Base-by-base conservation (phyloP, 2,888 invertebrate genomes). In the Dasysyrphus tricinctus region DNA sequence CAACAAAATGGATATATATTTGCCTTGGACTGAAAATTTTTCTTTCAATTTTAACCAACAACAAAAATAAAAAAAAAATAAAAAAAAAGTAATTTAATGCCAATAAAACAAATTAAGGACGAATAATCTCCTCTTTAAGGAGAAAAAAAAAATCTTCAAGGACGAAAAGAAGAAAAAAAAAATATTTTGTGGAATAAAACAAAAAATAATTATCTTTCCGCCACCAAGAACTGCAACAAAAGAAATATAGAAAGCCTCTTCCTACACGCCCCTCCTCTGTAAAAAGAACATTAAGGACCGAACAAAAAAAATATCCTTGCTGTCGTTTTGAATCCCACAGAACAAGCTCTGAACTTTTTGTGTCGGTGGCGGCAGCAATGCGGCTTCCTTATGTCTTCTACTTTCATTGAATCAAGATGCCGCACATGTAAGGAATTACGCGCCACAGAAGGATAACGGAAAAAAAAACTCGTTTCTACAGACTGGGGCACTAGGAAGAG, bases 101-200 rank as follows among this genome's bases (percentile, higher is more conserved):
- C 86, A 86, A 79, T 86, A 86, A 86, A 81, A 75, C 82, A 86
- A 72, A 82, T 86, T 86, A 86, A 75, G 82, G 42, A 57, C 47
- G 37, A 42, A 76, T 67, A 76, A 57, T 65, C 19, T 49, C 8
- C 47, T 56, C n/a, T n/a, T 39, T 24, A 37, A 63, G 19, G 9
- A 65, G 11, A 32, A 47, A 24, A 24, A 24, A 24, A 24, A 8
- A 19, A 34, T 34, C n/a, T 14, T 54, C 42, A 42, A 65, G 67
- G 69, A 29, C 5, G 56, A 24, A 3, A n/a, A n/a, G n/a, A 42
- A 37, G 16, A 65, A 16, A 59, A 39, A 24, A 61, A 59, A 74
- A 12, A 74, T 42, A 70, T 79, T 78, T 70, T 74, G 47, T 47
- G 77, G 34, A 69, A 65, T 70, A 81, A 75, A 86, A 82, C 51